Conservation (phyloP, 2,113 vertebrate genomes). For the Coracopsis vasa region DNA sequence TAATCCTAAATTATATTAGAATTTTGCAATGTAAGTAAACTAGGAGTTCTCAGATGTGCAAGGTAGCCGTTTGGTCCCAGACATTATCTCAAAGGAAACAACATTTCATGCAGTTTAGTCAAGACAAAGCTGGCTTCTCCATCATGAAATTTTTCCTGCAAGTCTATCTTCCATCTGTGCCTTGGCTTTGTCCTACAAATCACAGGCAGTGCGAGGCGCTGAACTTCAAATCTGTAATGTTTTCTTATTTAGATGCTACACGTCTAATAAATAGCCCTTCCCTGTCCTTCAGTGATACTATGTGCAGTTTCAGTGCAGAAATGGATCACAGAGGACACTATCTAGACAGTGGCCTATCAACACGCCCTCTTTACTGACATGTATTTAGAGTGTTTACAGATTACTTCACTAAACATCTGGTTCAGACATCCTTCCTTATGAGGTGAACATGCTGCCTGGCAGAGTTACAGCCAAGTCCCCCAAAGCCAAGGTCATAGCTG, state of each 20-base stretch:
- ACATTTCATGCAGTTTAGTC: constrained; percentile 70
- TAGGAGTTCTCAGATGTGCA: constrained; percentile 52
- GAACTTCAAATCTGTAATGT: constrained; percentile 33
- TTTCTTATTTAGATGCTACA: not conserved
- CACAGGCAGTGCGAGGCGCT: constrained; percentile 48
- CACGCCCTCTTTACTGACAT: not conserved
- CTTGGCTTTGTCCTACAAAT: constrained; percentile 68
- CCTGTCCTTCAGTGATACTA: not conserved
- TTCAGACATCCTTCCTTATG: not conserved
- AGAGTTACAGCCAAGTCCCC: not conserved
- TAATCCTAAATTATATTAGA: constrained; percentile 50
- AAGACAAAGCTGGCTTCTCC: constrained; percentile 79
- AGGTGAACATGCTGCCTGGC: not conserved
- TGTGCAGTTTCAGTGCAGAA: not conserved
- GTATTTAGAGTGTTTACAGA: not conserved
- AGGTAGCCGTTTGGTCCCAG: constrained; percentile 55
- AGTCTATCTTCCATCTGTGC: constrained; percentile 77
- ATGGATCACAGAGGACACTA: not conserved
- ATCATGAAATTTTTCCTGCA: constrained; percentile 67
- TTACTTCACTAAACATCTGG: not conserved
- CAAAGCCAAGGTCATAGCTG: not conserved
- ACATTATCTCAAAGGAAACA: constrained; percentile 72
- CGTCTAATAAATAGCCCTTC: not conserved
- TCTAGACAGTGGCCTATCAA: not conserved
- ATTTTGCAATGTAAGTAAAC: constrained; percentile 22